Base-by-base conservation (phyloP, 1,140 invertebrate genomes). In the Drosophila tristis region DNA sequence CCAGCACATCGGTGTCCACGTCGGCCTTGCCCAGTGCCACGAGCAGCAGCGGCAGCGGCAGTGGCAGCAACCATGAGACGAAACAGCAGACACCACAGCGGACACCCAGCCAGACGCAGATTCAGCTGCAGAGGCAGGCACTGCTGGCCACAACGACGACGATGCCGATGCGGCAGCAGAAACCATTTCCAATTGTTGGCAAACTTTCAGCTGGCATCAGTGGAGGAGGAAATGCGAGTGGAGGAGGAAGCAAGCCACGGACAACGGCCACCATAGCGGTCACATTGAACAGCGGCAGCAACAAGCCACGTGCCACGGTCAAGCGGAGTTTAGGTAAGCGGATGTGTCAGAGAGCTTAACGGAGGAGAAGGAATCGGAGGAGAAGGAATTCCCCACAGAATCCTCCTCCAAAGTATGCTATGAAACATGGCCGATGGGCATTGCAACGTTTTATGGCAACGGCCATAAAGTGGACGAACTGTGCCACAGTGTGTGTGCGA, bases 321-420 rank as follows among this genome's bases (percentile, higher is more conserved):
- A 81, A 90, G 53, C 73, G 89, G 49, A 91, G 90, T 75, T 89
- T 91, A 75, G 86, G 81, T 91, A 78, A 90, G 87, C 71, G 9
- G 9, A 26, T 35, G 31, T 55, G 42, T 2, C 2, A 9, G 23
- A 4, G 7, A 0, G 23, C 1, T 26, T 13, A 53, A 53, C 53
- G 25, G 20, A 9, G 11, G 13, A 5, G 16, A 45, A 7, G 5
- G 15, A 11, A n/a, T 9, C 13, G 60, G 5, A 2, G n/a, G n/a
- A n/a, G n/a, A n/a, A n/a, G n/a, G 3, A 35, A 44, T 53, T 53
- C 60, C 26, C 15, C 35, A 31, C 9, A 3, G 8, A 58, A 25
- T 48, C 8, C 55, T 16, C 13, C 63, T 48, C 35, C 16, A 66
- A 66, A 4, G 50, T 16, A 64, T 42, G 44, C 44, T 39, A 70